These are phyloP conservation scores for Polyploca ridens DNA, from an alignment of 2,888 invertebrate species.

Conservation along the genomic window DNA sequence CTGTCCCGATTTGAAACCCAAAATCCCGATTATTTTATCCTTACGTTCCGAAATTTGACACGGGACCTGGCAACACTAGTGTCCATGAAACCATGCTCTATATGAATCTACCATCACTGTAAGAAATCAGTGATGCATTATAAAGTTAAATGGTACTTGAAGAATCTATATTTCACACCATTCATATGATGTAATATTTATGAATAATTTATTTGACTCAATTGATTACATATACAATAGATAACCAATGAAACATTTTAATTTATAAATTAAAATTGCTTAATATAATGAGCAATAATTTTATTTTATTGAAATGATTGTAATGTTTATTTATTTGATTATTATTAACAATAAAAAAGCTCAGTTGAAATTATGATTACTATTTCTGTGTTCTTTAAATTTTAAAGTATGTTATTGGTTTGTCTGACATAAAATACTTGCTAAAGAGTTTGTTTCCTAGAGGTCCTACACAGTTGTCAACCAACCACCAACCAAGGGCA, in stretches of 20 bases:
- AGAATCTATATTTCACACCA: neutral
- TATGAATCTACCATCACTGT: neutral
- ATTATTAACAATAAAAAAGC: neutral
- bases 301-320: neutral
- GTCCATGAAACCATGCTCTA: no score
- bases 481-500: no score
- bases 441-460: no score
- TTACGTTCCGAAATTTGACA: no score
- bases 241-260: neutral
- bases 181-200: neutral
- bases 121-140: neutral
- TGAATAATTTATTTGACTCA: no score
- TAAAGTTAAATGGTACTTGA: neutral
- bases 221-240: no score
- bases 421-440: neutral
- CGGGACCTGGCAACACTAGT: no score
- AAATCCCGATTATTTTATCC: no score
- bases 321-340: neutral
- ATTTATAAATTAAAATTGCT: neutral
- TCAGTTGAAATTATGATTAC: neutral
- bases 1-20: no score
- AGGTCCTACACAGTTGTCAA: no score
- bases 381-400: no score
- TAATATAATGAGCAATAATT: neutral
- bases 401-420: neutral